phyloP scores from a whole-genome alignment of 2,888 invertebrate species.

The Andrena haemorrhoa region DNA sequence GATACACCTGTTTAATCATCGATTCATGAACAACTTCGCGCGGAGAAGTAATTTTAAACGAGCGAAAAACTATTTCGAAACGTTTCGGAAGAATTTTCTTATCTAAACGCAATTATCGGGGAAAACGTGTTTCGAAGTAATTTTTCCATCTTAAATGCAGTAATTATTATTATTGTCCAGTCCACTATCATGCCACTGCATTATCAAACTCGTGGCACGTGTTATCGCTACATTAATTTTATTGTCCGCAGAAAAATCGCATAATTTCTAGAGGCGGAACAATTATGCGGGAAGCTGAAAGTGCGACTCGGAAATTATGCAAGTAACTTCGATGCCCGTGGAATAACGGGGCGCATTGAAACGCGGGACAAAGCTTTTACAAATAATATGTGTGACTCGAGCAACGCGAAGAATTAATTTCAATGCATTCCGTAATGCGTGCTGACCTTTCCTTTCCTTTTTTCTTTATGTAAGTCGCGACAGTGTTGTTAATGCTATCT shows the following conservation, averaged over 20 bases:
- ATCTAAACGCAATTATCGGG: not conserved
- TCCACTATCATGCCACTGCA: not conserved
- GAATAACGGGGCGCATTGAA: not conserved
- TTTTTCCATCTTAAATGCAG: constrained; percentile 10
- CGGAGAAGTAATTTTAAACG: not conserved
- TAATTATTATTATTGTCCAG: constrained; percentile 4
- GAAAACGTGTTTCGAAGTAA: constrained; percentile 4
- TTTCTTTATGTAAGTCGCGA: not conserved
- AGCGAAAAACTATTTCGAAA: constrained; percentile 4
- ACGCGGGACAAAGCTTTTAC: constrained; percentile 1
- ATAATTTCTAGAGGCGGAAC: not conserved
- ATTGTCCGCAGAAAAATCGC: not conserved
- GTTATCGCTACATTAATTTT: constrained; percentile 5
- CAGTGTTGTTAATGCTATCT: not conserved
- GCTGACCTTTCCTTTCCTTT: not conserved
- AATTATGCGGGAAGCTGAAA: not conserved
- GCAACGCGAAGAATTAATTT: constrained; percentile 6
- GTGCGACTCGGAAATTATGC: constrained; percentile 7
- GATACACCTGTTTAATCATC: not conserved
- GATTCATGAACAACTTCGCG: not conserved
- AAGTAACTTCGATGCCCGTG: not conserved
- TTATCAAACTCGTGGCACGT: not conserved
- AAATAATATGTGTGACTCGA: constrained; percentile 9
- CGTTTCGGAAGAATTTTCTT: not conserved
- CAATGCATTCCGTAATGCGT: not conserved